phyloP scores from a whole-genome alignment of 1,140 invertebrate genomes.

The Bradysia coprophila region DNA sequence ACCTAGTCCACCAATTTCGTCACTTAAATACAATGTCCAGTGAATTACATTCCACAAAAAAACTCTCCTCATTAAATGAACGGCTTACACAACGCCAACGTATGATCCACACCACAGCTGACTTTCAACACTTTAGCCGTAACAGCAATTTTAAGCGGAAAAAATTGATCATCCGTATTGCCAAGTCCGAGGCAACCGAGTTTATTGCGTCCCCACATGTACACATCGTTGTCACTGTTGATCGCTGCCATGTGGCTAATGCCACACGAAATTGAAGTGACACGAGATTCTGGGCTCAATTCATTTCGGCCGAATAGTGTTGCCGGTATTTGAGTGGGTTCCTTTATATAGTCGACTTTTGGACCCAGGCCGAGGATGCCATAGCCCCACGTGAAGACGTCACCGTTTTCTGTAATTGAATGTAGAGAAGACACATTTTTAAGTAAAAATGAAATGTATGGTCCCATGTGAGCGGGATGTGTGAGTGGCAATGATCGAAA shows the following conservation, averaged over 20 bases:
- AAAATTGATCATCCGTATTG: constrained; percentile 59
- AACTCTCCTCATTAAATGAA: too few species aligned
- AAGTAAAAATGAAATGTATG: too few species aligned
- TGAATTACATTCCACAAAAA: too few species aligned
- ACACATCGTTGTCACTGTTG: constrained; percentile 62
- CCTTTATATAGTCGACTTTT: constrained; percentile 36
- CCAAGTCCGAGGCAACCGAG: constrained; percentile 69
- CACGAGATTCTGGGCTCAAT: constrained; percentile 47
- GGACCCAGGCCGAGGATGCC: constrained; percentile 82
- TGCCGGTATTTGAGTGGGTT: constrained; percentile 53
- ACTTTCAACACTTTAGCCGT: constrained; percentile 54
- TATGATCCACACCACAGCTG: constrained; percentile 71
- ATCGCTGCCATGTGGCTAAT: constrained; percentile 64
- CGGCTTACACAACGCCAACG: constrained; percentile 52
- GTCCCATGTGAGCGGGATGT: too few species aligned
- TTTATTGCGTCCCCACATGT: constrained; percentile 79
- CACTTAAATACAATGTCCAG: too few species aligned
- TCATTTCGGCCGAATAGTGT: constrained; percentile 72
- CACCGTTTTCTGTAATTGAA: constrained; percentile 26
- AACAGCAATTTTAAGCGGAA: constrained; percentile 67
- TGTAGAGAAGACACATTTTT: too few species aligned
- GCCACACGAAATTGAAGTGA: constrained; percentile 49
- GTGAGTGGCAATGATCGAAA: too few species aligned
- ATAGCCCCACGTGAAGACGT: constrained; percentile 85
- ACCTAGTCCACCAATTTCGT: too few species aligned